A percentile compares a stretch with the other conserved stretches of the same genome.
These are phyloP conservation scores for Scelioninae gen. 1 DNA, from an alignment of 2,888 invertebrate species.

Conservation along the genomic window DNA sequence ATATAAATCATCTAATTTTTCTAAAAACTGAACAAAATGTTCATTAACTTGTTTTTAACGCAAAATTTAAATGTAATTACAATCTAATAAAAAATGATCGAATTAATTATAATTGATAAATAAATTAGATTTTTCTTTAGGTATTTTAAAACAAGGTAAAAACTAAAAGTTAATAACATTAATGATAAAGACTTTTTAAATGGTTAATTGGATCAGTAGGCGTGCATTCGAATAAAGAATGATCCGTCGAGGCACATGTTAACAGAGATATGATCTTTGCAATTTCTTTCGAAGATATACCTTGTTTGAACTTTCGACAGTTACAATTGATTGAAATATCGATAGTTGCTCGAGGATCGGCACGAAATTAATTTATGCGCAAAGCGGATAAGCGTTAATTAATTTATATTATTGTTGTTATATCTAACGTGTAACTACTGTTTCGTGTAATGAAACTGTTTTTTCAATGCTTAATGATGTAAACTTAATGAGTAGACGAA, in stretches of 20 bases:
- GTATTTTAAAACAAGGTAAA: neutral
- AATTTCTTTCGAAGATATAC: constrained; percentile 40
- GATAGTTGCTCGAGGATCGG: constrained; percentile 36
- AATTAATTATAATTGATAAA: neutral
- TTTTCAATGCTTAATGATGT: constrained; percentile 5
- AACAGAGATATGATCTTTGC: constrained; percentile 42
- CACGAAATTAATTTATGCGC: constrained; percentile 50
- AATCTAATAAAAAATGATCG: neutral
- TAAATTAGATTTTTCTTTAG: neutral
- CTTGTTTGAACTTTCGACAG: constrained; percentile 58
- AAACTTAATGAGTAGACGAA: neutral
- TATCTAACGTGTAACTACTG: constrained; percentile 21
- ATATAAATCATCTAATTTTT: too few relatives aligned
- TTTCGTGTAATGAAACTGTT: constrained; percentile 11
- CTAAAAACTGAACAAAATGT: too few relatives aligned
- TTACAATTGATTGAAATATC: constrained; percentile 49
- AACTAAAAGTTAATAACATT: neutral
- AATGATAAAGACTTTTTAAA: neutral
- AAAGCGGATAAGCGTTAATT: constrained; percentile 30
- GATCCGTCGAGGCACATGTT: constrained; percentile 38
- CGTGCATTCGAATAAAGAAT: constrained; percentile 34
- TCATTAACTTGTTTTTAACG: too few relatives aligned
- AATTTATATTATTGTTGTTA: constrained; percentile 42
- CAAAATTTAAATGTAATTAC: neutral
- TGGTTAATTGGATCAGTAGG: constrained; percentile 43